Percentiles rank a stretch among this genome's conserved stretches.
phyloP scores from a whole-genome alignment of 2,797 vertebrate genomes.

The Sebastes goodei region DNA sequence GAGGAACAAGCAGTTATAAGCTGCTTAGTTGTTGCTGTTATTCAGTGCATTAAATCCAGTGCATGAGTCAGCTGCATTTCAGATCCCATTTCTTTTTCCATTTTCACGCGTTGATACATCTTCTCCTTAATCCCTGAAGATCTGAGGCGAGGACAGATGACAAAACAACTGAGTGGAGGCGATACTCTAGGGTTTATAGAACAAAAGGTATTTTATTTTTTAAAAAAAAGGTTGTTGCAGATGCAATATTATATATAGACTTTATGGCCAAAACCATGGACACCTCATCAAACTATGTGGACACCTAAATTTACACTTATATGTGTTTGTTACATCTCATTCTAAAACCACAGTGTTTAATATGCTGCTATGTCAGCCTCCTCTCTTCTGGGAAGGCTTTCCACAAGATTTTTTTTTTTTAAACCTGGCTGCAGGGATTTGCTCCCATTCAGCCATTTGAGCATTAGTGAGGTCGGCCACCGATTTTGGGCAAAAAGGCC shows the following conservation, averaged over 20 bases:
- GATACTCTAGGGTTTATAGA: not conserved
- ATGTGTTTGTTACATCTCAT: not conserved
- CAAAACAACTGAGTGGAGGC: not conserved
- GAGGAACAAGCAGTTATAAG: conserved; percentile 31
- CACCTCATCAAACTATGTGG: not conserved
- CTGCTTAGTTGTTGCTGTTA: conserved; percentile 39
- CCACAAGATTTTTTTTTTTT: not conserved
- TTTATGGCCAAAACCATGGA: not conserved
- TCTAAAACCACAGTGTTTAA: not conserved
- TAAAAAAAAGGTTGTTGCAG: not conserved
- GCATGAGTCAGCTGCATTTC: conserved; percentile 51
- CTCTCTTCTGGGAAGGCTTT: not conserved
- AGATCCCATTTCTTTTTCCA: conserved; percentile 30
- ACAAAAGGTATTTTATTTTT: not conserved
- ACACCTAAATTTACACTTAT: not conserved
- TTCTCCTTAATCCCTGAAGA: conserved; percentile 29
- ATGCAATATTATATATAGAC: not conserved
- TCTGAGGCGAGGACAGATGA: not conserved
- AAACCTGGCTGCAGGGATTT: not conserved
- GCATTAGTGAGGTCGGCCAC: not conserved
- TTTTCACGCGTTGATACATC: conserved; percentile 13
- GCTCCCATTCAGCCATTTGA: not conserved
- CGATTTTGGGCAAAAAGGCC: not conserved
- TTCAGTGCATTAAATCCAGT: conserved; percentile 30
- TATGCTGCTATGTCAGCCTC: not conserved